Conservation (phyloP, 1,140 invertebrate genomes). For the Drosophila melanica region DNA sequence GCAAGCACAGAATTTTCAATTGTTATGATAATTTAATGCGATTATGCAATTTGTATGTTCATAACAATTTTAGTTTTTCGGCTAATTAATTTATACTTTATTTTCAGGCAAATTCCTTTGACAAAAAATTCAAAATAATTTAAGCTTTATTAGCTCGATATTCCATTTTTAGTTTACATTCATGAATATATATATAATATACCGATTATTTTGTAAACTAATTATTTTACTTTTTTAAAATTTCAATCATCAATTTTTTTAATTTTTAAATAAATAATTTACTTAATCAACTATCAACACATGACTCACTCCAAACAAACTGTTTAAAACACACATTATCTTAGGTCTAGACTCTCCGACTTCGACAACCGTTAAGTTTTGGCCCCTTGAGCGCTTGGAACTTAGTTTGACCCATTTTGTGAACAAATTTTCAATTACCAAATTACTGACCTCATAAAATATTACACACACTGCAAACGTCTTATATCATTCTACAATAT, state of each 20-base stretch:
- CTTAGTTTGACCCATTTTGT: conserved; percentile 56
- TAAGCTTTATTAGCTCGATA: too few relatives aligned
- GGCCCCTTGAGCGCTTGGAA: conserved; percentile 2
- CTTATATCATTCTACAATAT: conserved; percentile 26
- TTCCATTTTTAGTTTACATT: too few relatives aligned
- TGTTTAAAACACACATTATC: conserved; percentile 12
- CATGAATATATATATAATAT: too few relatives aligned
- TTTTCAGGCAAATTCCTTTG: too few relatives aligned
- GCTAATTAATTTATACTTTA: too few relatives aligned
- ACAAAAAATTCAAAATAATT: too few relatives aligned
- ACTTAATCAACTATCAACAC: not conserved
- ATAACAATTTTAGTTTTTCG: not conserved
- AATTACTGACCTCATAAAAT: conserved; percentile 76
- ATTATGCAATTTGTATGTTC: conserved; percentile 2
- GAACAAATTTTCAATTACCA: conserved; percentile 70
- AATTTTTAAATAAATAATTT: too few relatives aligned
- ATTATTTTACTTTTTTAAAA: too few relatives aligned
- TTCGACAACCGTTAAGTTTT: conserved; percentile 16
- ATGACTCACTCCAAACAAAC: conserved; percentile 4
- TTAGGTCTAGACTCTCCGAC: conserved; percentile 29
- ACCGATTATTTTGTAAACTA: too few relatives aligned
- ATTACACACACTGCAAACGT: conserved; percentile 47
- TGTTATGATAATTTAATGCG: conserved; percentile 16
- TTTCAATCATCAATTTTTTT: too few relatives aligned
- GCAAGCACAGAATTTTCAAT: not conserved